phyloP scores from a whole-genome alignment of 2,888 invertebrate genomes.

The Drosophila quasianomalipes region DNA sequence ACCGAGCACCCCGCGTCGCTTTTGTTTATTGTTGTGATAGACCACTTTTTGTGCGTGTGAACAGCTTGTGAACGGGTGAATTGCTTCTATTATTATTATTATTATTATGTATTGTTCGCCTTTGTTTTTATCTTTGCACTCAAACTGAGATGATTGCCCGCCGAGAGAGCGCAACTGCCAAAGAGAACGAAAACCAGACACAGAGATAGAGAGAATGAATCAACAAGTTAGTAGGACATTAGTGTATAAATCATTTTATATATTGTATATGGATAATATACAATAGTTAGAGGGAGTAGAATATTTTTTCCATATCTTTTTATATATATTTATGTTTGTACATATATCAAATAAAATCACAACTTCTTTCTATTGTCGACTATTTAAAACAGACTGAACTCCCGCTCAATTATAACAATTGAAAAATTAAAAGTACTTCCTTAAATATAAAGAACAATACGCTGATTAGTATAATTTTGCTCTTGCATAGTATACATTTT shows the following conservation, averaged over 20 bases:
- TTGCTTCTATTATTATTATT: constrained; percentile 46
- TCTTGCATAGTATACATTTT: not conserved
- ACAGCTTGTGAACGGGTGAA: not conserved
- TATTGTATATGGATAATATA: not conserved
- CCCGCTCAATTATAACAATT: not conserved
- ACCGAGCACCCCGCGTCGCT: constrained; percentile 41
- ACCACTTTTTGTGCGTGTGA: constrained; percentile 6
- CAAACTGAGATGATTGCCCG: constrained; percentile 55
- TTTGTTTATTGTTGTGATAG: constrained; percentile 70
- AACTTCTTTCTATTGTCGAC: not conserved
- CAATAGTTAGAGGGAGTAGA: not conserved
- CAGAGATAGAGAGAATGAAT: constrained; percentile 9
- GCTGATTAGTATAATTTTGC: not conserved
- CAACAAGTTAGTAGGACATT: constrained; percentile 36
- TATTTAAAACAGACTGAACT: not conserved
- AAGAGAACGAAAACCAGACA: constrained; percentile 8
- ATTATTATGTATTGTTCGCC: constrained; percentile 32
- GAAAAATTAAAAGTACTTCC: not conserved
- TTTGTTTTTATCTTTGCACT: constrained; percentile 58
- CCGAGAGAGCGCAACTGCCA: constrained; percentile 39
- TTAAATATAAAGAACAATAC: not conserved
- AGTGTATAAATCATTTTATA: constrained; percentile 7
- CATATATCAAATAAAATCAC: not conserved
- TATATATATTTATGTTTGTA: not conserved
- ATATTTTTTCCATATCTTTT: not conserved